phyloP scores from a whole-genome alignment of 2,113 vertebrate species.

The Zosterops hypoxanthus region DNA sequence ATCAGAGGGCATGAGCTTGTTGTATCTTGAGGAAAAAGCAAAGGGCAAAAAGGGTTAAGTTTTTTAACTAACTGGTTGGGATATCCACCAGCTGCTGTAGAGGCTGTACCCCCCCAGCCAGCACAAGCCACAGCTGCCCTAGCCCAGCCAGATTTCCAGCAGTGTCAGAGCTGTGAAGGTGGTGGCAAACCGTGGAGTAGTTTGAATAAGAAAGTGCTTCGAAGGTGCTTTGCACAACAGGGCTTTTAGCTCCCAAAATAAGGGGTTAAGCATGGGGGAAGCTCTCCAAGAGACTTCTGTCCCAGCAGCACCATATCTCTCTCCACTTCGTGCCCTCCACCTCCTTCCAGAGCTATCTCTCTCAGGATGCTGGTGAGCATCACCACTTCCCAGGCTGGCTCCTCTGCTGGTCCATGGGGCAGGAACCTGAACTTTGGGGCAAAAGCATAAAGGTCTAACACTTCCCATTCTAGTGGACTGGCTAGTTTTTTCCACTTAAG shows the following conservation, averaged over 20 bases:
- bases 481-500: not conserved
- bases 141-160: not conserved
- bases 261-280: not conserved
- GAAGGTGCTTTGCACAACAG: accelerated
- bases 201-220: not conserved
- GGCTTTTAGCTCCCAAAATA: not conserved
- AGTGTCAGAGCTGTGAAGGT: not conserved
- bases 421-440: not conserved
- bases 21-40: not conserved
- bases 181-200: not conserved
- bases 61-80: not conserved
- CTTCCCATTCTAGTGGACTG: not conserved
- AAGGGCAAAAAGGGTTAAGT: not conserved
- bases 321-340: not conserved
- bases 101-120: not conserved
- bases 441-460: not conserved
- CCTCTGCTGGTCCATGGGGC: not conserved
- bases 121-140: not conserved
- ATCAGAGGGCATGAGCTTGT: not conserved
- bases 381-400: not conserved
- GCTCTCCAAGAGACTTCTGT: not conserved
- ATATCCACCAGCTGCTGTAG: not conserved
- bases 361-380: not conserved
- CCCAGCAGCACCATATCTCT: not conserved
- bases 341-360: not conserved